phyloP scores from a whole-genome alignment of 2,113 vertebrate genomes.

The Cryptomyrus ogoouensis region DNA sequence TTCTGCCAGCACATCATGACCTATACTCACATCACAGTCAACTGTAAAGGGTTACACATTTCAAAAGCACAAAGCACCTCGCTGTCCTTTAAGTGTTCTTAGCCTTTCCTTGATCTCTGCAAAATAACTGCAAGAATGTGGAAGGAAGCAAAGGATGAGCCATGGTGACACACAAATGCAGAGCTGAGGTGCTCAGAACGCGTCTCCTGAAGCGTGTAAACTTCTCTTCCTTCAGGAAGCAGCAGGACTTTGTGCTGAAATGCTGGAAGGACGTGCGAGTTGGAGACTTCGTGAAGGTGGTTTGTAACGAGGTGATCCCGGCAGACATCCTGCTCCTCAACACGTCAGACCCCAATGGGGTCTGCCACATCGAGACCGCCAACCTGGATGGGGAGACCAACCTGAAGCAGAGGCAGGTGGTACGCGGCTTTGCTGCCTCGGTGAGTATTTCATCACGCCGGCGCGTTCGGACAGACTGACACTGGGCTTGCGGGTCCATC shows the following conservation, averaged over 20 bases:
- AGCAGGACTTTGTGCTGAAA: constrained; percentile 62
- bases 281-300: constrained; percentile 83
- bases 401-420: constrained; percentile 75
- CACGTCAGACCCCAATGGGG: constrained; percentile 72
- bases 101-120: neutral
- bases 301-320: constrained; percentile 79
- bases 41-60: neutral
- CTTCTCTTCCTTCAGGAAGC: constrained; percentile 54
- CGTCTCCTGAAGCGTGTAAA: neutral
- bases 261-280: constrained; percentile 83
- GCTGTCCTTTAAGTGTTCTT: neutral
- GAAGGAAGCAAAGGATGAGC: neutral
- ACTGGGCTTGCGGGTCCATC: too few species aligned
- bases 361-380: constrained; percentile 82
- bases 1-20: neutral
- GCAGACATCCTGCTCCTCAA: constrained; percentile 84
- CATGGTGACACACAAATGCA: neutral
- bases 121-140: neutral
- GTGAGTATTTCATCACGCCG: constrained; percentile 38
- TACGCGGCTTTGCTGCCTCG: constrained; percentile 42
- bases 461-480: neutral
- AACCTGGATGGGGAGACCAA: constrained; percentile 91
- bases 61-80: neutral
- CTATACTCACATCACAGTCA: neutral
- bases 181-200: neutral